Conservation (phyloP, 2,113 vertebrate species). For the Hyaena hyaena region DNA sequence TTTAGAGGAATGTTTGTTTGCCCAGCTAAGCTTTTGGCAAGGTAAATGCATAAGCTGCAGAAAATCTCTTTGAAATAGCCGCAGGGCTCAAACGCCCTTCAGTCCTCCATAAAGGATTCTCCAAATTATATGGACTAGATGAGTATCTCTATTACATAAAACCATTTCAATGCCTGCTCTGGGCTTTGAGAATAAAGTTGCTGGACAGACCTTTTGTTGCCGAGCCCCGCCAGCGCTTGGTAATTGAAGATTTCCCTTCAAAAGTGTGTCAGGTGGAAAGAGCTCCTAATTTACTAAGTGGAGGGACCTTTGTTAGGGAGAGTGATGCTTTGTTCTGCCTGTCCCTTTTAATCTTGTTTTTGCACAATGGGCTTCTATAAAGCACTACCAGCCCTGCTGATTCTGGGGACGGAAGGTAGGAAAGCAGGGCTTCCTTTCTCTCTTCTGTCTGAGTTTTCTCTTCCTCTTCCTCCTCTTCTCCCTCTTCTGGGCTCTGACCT, state of each 20-base stretch:
- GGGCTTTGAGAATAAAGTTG: constrained; percentile 78
- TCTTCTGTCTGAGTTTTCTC: neutral
- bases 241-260: constrained; percentile 88
- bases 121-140: constrained; percentile 82
- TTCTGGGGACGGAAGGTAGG: constrained; percentile 59
- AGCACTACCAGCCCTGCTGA: constrained; percentile 63
- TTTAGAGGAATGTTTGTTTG: constrained; percentile 82
- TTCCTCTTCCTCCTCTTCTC: neutral
- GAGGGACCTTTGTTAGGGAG: constrained; percentile 77
- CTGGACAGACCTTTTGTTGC: constrained; percentile 81
- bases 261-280: constrained; percentile 85
- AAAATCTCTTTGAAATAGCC: constrained; percentile 77
- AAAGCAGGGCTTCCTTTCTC: neutral
- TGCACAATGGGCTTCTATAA: constrained; percentile 79
- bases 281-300: constrained; percentile 86
- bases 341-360: constrained; percentile 86
- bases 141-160: constrained; percentile 81
- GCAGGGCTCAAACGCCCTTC: constrained; percentile 79
- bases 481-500: neutral
- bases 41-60: constrained; percentile 82
- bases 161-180: constrained; percentile 77
- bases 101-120: constrained; percentile 79
- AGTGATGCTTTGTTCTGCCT: constrained; percentile 83
- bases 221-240: constrained; percentile 71
- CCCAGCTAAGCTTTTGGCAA: constrained; percentile 85